Evolutionary conservation across 1,140 invertebrate species (phyloP).

Genomic region (Nebria ingens): DNA sequence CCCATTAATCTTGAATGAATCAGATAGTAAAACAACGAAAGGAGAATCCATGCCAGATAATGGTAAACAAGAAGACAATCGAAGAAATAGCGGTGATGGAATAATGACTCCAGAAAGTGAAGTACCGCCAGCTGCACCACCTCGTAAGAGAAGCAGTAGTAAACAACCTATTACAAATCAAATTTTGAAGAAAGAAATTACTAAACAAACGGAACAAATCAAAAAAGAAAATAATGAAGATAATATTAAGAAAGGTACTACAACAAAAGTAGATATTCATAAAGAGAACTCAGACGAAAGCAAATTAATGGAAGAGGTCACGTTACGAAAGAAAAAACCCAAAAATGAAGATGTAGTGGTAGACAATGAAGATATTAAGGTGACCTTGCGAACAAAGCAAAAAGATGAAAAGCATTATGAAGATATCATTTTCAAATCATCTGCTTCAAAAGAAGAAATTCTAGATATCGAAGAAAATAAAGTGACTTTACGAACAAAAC

Average conservation of each 20-base stretch:
- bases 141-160: conserved; percentile 1
- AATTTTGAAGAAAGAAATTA: not conserved
- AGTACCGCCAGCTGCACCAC: conserved; percentile 4
- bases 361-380: conserved; percentile 2
- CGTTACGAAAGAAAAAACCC: too few relatives aligned
- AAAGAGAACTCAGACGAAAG: not conserved
- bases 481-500: not conserved
- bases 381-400: not conserved
- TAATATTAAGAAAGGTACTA: not conserved
- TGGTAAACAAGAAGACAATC: not conserved
- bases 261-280: not conserved
- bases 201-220: not conserved
- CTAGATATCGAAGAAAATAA: not conserved
- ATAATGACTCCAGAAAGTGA: conserved; percentile 10
- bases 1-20: not conserved
- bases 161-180: not conserved
- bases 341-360: conserved; percentile 11
- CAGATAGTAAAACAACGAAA: not conserved
- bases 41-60: not conserved
- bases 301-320: too few relatives aligned
- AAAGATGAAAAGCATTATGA: not conserved
- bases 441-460: not conserved
- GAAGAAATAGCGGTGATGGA: not conserved
- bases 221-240: conserved; percentile 4
- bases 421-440: too few relatives aligned